Evolutionary conservation across 2,113 vertebrate species (phyloP), one percentile per base, ranked within the genome.

Genomic region (Ibidorhyncha struthersii): DNA sequence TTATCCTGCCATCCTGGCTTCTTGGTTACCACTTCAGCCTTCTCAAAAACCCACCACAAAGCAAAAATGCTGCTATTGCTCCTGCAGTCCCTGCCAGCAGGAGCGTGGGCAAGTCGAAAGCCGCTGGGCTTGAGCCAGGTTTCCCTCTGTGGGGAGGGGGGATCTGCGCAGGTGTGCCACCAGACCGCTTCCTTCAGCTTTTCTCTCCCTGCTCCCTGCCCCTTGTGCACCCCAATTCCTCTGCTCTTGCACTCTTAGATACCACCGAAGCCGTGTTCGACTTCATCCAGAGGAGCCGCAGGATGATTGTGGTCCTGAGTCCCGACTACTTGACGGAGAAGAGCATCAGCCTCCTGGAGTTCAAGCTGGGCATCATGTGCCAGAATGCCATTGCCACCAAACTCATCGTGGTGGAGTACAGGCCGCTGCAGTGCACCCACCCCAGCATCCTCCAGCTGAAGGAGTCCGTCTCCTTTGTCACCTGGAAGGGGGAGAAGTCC

Each of bases 341-440:
- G 96, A 99, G 99, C 96, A 98, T 99, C 94, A 98, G 99, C 90
- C 98, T 99, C 81, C 97, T 99, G 98, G 99, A 99, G 96, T 99
- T 99, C 87, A 99, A 99, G 40, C 96, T 99, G 65, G 99, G 99
- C 6, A 98, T 99, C 86, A 98, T 99, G 97, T 99, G 99, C 73
- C 99, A 99, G 82, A 98, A 98, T 0, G 97, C 98, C 66, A 98
- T 97, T 3, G 98, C 94, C 70, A 99, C 98, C 58, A 98, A 98
- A 61, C 95, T 99, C 9, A 97, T 99, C 6, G 96, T 98, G 30
- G 98, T 99, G 11, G 98, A 98, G n/a, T 98, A 98, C 89, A 97
- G 98, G n/a, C 98, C 99, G 1, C 97, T 98, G 38, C 98, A 98
- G 73, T 96, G 98, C 36, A 93, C 98, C 40, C 98, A 98, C 62